These are phyloP conservation scores for Lepidocyrtoides sp. DNA, from an alignment of 2,888 invertebrate genomes.

Conservation along the genomic window DNA sequence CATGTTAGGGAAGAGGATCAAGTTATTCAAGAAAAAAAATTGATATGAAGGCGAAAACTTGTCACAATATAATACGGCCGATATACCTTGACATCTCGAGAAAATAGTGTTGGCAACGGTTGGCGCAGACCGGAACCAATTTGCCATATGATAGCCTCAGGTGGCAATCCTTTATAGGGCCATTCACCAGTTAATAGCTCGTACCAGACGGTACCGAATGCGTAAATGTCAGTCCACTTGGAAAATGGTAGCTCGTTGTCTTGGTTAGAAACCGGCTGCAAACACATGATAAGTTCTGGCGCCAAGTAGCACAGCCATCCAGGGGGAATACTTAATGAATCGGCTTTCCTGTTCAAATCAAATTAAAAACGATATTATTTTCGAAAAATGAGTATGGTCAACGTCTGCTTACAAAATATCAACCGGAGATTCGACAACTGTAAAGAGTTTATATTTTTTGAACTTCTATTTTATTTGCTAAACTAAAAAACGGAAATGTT, in stretches of 20 bases:
- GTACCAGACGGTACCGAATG: slow-evolving; percentile 99
- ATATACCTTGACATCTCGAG: slow-evolving; percentile 97
- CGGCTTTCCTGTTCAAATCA: slow-evolving; percentile 90
- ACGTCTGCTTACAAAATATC: too few species aligned
- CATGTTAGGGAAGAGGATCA: too few species aligned
- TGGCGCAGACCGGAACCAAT: slow-evolving; percentile 99
- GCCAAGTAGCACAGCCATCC: slow-evolving; percentile 99
- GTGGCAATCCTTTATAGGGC: slow-evolving; percentile 97
- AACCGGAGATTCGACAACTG: too few species aligned
- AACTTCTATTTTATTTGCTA: too few species aligned
- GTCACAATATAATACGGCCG: not conserved
- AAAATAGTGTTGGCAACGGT: slow-evolving; percentile 96
- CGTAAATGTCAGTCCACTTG: slow-evolving; percentile 97
- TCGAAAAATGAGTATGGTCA: too few species aligned
- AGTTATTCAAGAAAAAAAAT: not conserved
- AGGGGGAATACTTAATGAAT: slow-evolving; percentile 96
- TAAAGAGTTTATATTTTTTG: too few species aligned
- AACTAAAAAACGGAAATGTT: too few species aligned
- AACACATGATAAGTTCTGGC: slow-evolving; percentile 96
- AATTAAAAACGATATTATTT: not conserved
- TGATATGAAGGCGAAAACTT: not conserved
- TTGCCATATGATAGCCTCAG: slow-evolving; percentile 99
- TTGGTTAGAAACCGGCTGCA: slow-evolving; percentile 91
- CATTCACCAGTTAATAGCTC: slow-evolving; percentile 98
- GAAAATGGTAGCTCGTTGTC: slow-evolving; percentile 96